These are phyloP conservation scores for Spermophilus dauricus DNA, from an alignment of 2,113 vertebrate genomes.

Conservation along the genomic window DNA sequence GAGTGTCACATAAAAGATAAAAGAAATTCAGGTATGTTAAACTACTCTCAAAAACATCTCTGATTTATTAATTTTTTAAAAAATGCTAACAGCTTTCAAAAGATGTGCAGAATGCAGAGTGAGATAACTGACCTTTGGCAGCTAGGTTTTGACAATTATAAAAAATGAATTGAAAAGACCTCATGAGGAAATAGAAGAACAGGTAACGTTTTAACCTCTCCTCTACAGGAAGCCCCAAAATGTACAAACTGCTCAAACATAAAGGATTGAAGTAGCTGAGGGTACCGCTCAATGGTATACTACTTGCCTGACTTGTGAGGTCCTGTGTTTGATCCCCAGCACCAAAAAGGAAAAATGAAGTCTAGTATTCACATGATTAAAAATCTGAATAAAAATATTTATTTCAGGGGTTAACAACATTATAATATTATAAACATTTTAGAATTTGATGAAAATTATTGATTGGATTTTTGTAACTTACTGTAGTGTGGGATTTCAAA, in stretches of 20 bases:
- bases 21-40: slow-evolving; percentile 42
- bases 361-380: background rate
- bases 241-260: background rate
- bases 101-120: background rate
- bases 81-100: background rate
- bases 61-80: background rate
- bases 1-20: slow-evolving; percentile 2
- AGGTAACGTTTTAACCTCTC: background rate
- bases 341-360: background rate
- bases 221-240: background rate
- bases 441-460: slow-evolving; percentile 47
- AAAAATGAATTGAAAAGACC: background rate
- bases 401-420: background rate
- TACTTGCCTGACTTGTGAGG: background rate
- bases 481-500: slow-evolving; percentile 42
- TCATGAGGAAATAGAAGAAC: background rate
- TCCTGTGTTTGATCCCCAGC: background rate
- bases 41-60: background rate
- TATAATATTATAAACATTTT: background rate
- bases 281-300: too few relatives aligned
- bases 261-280: background rate
- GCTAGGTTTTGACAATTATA: background rate
- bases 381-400: slow-evolving; percentile 40
- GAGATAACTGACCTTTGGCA: background rate
- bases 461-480: slow-evolving; percentile 8